Base-by-base conservation (phyloP, 2,113 vertebrate genomes). In the Narcine bancroftii region DNA sequence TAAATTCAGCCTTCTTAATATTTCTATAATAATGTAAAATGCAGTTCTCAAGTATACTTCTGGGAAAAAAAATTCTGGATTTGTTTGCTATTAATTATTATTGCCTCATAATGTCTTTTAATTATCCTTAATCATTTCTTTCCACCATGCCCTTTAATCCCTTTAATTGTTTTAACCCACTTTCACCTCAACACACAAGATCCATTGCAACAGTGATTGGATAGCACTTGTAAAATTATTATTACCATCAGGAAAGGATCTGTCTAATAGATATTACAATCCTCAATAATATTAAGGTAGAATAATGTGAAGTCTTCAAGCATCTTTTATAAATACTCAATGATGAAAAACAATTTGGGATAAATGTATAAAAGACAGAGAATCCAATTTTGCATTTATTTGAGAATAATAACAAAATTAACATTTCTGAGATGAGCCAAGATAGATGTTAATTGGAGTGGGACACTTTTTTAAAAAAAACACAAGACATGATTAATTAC, bases 41-140 rank as follows among this genome's bases (percentile, higher is more conserved):
- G 53, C 83, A 60, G 56, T 56, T 85, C 15, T 0, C 33, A 60
- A 77, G 42, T 45, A 77, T 77, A 6, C 39, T 39, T 39, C 36
- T 39, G 72, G 36, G 5, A 75, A 75, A 36, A 17, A 6, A 36
- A 3, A 45, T 45, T 77, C 19, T 24, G 19, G 36, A 39, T 17
- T 36, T 76, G 73, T 15, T 79, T 6, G 24, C 42, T 79, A 26
- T 24, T 47, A 7, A 3, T 5, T 26, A 81, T 53, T 50, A 45
- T 26, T 29, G 26, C 26, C 19, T 89, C 13, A 63, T 63, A 39
- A 85, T n/a, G 50, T 50, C 33, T 56, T 33, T n/a, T 85, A 60
- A 60, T 53, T 60, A 53, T 33, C n/a, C 47, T n/a, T 60, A 83
- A 83, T 83, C 79, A 33, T 85, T 85, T 85, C 53, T 56, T 85